Evolutionary conservation across 2,888 invertebrate species (phyloP).

Genomic region (Conus canariensis): DNA sequence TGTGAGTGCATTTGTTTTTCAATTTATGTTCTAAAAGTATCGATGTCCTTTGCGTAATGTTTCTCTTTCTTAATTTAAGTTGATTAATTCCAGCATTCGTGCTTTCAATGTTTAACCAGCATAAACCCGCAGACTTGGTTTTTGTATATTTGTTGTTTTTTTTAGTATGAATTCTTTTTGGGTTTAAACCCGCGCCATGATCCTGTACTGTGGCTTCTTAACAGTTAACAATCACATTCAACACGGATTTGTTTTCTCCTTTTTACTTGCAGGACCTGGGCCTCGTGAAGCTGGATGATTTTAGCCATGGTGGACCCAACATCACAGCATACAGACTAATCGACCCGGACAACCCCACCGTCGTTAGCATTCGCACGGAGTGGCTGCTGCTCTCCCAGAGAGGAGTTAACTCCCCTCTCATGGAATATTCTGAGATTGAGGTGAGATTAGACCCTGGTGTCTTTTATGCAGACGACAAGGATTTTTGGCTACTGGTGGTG

Average conservation of each 20-base stretch:
- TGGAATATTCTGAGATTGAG: conserved; percentile 62
- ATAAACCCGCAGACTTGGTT: neutral
- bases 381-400: conserved; percentile 64
- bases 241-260: no score
- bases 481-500: neutral
- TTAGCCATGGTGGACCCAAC: conserved; percentile 94
- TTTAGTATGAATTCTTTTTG: neutral
- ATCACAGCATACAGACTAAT: conserved; percentile 92
- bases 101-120: no score
- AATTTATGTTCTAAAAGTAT: no score
- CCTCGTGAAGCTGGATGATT: conserved; percentile 80
- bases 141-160: neutral
- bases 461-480: no score
- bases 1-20: no score
- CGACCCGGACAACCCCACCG: conserved; percentile 66
- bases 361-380: conserved; percentile 65
- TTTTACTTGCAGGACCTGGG: conserved; percentile 75
- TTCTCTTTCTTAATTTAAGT: conserved; percentile 43
- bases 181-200: no score
- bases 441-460: conserved; percentile 49
- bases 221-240: no score
- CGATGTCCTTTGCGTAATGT: no score
- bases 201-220: no score
- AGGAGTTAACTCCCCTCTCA: conserved; percentile 66
- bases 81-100: no score